These are phyloP conservation scores for Melikaiella ostensackeni DNA, from an alignment of 2,888 invertebrate genomes.

Conservation along the genomic window DNA sequence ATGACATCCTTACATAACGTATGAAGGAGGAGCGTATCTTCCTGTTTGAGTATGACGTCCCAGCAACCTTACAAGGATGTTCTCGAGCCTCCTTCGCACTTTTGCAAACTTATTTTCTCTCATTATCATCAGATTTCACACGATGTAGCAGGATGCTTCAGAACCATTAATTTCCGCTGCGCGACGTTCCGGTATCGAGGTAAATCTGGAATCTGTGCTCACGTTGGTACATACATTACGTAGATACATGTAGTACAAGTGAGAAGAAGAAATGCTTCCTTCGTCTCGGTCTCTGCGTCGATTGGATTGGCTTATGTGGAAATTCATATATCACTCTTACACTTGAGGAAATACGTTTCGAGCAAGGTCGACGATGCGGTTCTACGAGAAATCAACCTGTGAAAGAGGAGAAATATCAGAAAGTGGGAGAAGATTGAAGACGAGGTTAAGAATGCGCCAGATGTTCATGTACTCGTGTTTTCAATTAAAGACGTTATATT, in stretches of 20 bases:
- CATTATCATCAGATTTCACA: conserved; percentile 34
- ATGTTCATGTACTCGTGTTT: conserved; percentile 43
- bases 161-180: conserved; percentile 27
- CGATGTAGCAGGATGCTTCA: conserved; percentile 33
- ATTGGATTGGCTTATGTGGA: conserved; percentile 14
- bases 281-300: neutral
- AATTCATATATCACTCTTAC: conserved; percentile 29
- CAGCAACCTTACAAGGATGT: conserved; percentile 21
- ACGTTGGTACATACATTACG: neutral
- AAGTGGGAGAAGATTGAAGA: conserved; percentile 12
- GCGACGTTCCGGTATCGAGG: conserved; percentile 28
- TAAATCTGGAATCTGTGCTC: conserved; percentile 28
- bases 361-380: neutral
- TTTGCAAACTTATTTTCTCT: conserved; percentile 28
- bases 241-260: neutral
- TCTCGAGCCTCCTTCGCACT: conserved; percentile 35
- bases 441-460: conserved; percentile 48
- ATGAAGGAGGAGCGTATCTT: conserved; percentile 29
- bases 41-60: neutral
- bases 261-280: neutral
- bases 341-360: conserved; percentile 1
- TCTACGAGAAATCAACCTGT: neutral
- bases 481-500: too few relatives aligned
- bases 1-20: conserved; percentile 20
- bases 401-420: neutral